Conservation (phyloP, 2,797 vertebrate species). For the Cetoscarus ocellatus region DNA sequence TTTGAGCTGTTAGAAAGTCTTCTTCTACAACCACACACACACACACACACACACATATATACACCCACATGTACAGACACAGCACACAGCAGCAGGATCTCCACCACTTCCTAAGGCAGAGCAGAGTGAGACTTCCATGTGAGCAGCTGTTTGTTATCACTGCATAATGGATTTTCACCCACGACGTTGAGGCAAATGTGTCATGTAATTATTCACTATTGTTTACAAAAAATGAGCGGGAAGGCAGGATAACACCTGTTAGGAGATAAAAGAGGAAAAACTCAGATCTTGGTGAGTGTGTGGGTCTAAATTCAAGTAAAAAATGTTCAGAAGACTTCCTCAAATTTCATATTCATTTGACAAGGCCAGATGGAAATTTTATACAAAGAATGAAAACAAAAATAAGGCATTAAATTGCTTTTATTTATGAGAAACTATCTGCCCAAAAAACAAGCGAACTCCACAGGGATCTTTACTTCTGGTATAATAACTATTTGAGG, state of each 20-base stretch:
- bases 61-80: conserved; percentile 15
- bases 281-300: too few species aligned
- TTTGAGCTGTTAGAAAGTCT: conserved; percentile 16
- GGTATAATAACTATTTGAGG: too few species aligned
- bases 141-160: conserved; percentile 63
- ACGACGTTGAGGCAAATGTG: conserved; percentile 26
- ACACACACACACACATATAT: background rate
- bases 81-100: conserved; percentile 29
- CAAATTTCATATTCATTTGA: too few species aligned
- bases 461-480: too few species aligned
- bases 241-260: background rate
- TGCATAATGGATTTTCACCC: conserved; percentile 71
- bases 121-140: conserved; percentile 36
- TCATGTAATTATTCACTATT: conserved; percentile 35
- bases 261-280: too few species aligned
- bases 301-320: too few species aligned
- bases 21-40: background rate
- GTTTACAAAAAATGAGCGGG: conserved; percentile 19
- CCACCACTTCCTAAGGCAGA: conserved; percentile 28
- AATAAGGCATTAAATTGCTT: too few species aligned
- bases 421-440: too few species aligned
- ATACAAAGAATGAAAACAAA: too few species aligned
- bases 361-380: too few species aligned
- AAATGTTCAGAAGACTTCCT: too few species aligned
- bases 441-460: too few species aligned